Base-by-base conservation (phyloP, 2,888 invertebrate species). In the Andrena hattorfiana region DNA sequence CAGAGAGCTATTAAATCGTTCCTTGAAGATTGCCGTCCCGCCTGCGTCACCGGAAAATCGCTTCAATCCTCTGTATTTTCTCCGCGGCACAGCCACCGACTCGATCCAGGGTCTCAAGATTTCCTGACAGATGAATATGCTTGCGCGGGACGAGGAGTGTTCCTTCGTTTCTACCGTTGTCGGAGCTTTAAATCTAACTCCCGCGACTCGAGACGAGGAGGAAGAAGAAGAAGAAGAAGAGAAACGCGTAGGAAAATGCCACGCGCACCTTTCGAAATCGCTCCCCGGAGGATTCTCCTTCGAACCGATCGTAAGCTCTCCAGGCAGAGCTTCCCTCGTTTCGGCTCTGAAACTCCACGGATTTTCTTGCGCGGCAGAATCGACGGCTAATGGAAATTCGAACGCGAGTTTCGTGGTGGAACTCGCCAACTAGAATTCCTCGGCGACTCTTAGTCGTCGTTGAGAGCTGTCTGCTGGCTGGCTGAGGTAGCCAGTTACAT, bases 41-140 rank as follows among this genome's bases (percentile, higher is more conserved):
- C 3, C 56, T 2, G 23, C 26, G 32, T 5, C 54, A 10, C 16
- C 32, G 54, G 42, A 42, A 63, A 48, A 32, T 72, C 16, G 16
- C 26, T 56, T 32, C 32, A 1, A 13, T 30, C 32, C 32, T 56
- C 23, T 63, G 59, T 77, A 69, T 77, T 77, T 64, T 26, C n/a
- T 3, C 13, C 28, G 49, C 30, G 49, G 49, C 64, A 35, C 13
- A 63, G 59, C n/a, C 26, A n/a, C 7, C 59, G 59, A 20, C 42
- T 42, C 60, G 80, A 77, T 80, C 77, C 62, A 10, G 32, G 35
- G 35, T 30, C 62, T 64, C 60, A 26, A 59, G 64, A 79, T 81
- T 81, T 72, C 71, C 35, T 63, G 77, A 81, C 72, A 63, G 78
- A 81, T 63, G 80, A 72, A 78, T 68, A 77, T 10, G 35, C 67